Evolutionary conservation across 2,797 vertebrate genomes (phyloP).

Genomic region (Lerista edwardsae): DNA sequence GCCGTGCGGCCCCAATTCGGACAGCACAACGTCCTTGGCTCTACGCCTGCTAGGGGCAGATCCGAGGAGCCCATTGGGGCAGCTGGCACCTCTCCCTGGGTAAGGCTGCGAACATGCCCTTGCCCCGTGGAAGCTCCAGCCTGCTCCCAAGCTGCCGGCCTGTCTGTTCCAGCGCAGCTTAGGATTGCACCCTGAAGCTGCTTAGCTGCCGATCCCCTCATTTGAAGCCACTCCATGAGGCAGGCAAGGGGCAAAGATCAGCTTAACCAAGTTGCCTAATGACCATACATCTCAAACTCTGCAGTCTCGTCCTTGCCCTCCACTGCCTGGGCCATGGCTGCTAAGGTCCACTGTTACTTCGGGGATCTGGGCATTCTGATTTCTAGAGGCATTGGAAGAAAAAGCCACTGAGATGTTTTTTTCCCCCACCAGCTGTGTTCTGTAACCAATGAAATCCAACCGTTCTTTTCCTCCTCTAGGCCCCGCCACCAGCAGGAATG

Average conservation of each 20-base stretch:
- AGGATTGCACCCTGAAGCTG: no score
- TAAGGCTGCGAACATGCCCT: no score
- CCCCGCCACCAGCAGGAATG: slow-evolving; percentile 81
- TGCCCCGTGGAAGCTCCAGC: no score
- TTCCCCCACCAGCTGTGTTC: background rate
- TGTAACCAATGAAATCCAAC: background rate
- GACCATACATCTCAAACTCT: background rate
- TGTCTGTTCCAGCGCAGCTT: no score
- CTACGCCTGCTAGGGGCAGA: no score
- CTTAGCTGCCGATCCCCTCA: background rate
- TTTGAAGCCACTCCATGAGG: background rate
- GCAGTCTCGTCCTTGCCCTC: background rate
- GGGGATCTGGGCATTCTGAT: background rate
- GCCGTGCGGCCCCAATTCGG: no score
- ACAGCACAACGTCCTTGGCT: no score
- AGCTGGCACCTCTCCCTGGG: no score
- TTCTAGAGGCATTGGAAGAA: slow-evolving; percentile 14
- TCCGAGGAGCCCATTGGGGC: no score
- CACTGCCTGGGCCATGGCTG: no score
- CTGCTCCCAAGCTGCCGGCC: no score
- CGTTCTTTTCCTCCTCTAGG: slow-evolving; percentile 70
- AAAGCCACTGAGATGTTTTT: background rate
- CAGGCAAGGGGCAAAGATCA: background rate
- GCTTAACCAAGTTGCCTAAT: background rate
- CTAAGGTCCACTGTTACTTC: background rate